Evolutionary conservation across 2,797 vertebrate species (phyloP), one percentile per base, ranked within the genome.

Genomic region (Leptatherina wallacei): DNA sequence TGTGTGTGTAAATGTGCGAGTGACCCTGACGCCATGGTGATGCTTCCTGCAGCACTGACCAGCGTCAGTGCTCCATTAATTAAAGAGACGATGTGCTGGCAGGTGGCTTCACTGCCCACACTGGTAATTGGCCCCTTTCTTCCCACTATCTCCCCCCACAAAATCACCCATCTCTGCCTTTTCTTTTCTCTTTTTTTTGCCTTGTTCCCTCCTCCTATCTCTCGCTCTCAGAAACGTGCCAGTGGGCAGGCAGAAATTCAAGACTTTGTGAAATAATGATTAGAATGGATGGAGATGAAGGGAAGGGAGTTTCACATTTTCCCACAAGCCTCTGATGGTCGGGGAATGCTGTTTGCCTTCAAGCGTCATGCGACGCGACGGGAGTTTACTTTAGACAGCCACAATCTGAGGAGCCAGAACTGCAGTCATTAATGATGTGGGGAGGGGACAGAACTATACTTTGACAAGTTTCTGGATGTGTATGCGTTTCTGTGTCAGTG

Each of bases 101-200:
- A 98, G 97, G 96, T 97, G 97, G 96, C 96, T 95, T 94, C 88
- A 91, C 96, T 95, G 95, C 93, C 93, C 92, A 93, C 95, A 95
- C 96, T 93, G 95, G 93, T 98, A 99, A 98, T 98, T 98, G 97
- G 96, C 95, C 95, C 94, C 96, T 95, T 97, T 97, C 96, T 96
- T 96, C 94, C 93, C 90, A 86, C 86, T 86, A 77, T 82, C 89
- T 76, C 95, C 81, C 85, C 82, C 83, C 71, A 86, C 82, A 92
- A 91, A 91, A 86, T 89, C 89, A 87, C 85, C 89, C 88, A 95
- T 96, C 95, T 95, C 95, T 84, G 86, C 87, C 83, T 88, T 88
- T 86, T 85, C 93, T 95, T 94, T 96, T 95, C 94, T 27, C 95
- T 94, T 49, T 49, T 42, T 89, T 69, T 71, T 80, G 84, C 82